Conservation (phyloP, 1,140 invertebrate species). For the Trichonephila clavata region DNA sequence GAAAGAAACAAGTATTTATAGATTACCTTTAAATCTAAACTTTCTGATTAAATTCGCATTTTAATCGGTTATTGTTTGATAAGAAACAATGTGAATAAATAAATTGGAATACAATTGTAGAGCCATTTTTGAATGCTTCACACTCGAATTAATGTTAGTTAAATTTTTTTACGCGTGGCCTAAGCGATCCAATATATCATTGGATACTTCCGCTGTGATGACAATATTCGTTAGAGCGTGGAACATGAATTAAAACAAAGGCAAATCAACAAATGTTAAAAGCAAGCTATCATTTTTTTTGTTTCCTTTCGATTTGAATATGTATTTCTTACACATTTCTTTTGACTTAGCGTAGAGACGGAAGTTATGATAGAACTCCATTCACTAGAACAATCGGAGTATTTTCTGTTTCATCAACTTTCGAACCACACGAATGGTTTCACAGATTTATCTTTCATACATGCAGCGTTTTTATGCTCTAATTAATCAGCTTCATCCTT, state of each 20-base stretch:
- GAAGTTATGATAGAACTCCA: not conserved
- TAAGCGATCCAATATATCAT: no score
- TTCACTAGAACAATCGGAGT: not conserved
- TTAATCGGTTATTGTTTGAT: no score
- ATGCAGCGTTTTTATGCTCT: not conserved
- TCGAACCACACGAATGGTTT: slow-evolving; percentile 1
- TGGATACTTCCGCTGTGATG: not conserved
- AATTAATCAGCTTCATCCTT: slow-evolving; percentile 4
- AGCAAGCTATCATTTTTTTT: not conserved
- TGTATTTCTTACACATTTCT: not conserved
- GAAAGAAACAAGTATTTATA: no score
- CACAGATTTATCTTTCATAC: not conserved
- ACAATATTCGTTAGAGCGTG: not conserved
- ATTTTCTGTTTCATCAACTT: not conserved
- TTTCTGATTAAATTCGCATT: no score
- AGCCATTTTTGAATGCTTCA: not conserved
- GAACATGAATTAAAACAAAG: slow-evolving; percentile 28
- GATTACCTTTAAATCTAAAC: no score
- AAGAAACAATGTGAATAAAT: not conserved
- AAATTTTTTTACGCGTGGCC: not conserved
- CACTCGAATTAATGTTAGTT: not conserved
- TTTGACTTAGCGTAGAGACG: not conserved
- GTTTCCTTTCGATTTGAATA: not conserved
- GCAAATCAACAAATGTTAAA: not conserved
- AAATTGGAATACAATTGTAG: not conserved